phyloP scores from a whole-genome alignment of 2,797 vertebrate genomes.

The Sphenopsis melanotis region DNA sequence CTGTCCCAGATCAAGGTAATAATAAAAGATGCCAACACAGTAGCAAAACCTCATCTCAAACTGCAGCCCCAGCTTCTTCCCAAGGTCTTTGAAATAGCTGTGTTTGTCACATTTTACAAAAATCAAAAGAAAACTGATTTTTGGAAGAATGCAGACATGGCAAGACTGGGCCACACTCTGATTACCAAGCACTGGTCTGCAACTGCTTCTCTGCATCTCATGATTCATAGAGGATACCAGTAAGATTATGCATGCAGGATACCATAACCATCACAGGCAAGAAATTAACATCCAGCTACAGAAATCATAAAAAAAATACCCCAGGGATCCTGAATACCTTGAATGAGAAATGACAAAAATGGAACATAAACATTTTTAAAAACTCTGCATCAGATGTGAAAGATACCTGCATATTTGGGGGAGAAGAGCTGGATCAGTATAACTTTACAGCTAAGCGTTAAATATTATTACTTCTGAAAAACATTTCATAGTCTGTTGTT shows the following conservation, averaged over 20 bases:
- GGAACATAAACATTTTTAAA: neutral
- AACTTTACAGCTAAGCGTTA: neutral
- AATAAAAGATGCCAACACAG: neutral
- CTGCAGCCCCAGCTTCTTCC: neutral
- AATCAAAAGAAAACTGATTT: neutral
- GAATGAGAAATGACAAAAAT: neutral
- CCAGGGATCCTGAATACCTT: neutral
- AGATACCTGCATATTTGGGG: neutral
- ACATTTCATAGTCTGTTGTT: neutral
- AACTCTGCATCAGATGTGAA: neutral
- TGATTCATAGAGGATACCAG: neutral
- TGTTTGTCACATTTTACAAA: neutral
- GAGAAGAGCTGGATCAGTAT: neutral
- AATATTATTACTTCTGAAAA: conserved; percentile 1
- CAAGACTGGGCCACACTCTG: neutral
- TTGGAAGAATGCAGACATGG: neutral
- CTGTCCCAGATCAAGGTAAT: neutral
- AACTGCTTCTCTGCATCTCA: neutral
- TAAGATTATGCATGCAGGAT: neutral
- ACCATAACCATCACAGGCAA: neutral
- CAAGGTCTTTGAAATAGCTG: neutral
- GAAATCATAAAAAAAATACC: neutral
- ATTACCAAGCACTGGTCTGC: neutral
- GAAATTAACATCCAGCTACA: neutral
- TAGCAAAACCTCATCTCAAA: neutral